phyloP scores from a whole-genome alignment of 2,888 invertebrate genomes.

The Rotaria sp. region DNA sequence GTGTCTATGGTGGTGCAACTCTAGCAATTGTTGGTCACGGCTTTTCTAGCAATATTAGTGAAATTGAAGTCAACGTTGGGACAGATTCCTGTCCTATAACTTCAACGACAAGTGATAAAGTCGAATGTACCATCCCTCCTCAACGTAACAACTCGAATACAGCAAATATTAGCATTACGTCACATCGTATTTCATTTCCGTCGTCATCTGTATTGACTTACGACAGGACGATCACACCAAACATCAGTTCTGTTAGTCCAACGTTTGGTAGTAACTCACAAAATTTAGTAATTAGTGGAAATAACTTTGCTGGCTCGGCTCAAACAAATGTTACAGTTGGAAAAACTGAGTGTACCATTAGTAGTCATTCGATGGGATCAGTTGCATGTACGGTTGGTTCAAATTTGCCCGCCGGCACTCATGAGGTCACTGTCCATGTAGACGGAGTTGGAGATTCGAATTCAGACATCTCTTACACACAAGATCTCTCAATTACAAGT shows the following conservation, averaged over 20 bases:
- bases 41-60: neutral
- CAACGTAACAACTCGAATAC: neutral
- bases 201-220: neutral
- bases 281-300: no score
- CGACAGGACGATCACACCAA: neutral
- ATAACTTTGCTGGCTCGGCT: no score
- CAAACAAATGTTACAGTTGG: conserved; percentile 5
- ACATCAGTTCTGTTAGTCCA: no score
- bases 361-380: neutral
- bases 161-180: neutral
- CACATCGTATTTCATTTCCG: neutral
- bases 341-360: neutral
- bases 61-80: conserved; percentile 18
- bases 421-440: neutral
- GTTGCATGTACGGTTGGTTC: conserved; percentile 27
- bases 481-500: neutral
- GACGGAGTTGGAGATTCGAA: neutral
- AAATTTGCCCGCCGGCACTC: neutral
- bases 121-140: conserved; percentile 27
- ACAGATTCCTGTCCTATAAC: conserved; percentile 11
- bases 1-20: conserved; percentile 30
- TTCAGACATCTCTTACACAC: neutral
- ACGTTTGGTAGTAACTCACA: no score
- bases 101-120: neutral
- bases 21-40: conserved; percentile 34